Evolutionary conservation across 2,113 vertebrate species (phyloP).

Genomic region (Megaceryle maxima): DNA sequence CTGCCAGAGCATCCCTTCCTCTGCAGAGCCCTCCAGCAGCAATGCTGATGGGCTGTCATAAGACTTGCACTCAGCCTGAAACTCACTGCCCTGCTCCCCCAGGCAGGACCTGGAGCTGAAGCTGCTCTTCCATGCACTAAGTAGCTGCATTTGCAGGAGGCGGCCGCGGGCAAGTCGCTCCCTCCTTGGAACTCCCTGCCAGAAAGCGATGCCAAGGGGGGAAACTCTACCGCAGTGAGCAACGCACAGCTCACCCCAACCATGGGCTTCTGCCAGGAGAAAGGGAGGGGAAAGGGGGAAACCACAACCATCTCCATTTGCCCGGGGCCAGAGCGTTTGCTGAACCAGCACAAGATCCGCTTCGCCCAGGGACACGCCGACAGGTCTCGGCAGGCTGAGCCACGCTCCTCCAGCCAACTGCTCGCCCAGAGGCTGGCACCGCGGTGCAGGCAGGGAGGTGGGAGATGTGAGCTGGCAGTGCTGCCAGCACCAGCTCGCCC

Average conservation of each 20-base stretch:
- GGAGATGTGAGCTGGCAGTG: not conserved
- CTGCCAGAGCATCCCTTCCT: not conserved
- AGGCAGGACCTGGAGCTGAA: not conserved
- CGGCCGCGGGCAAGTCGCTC: not conserved
- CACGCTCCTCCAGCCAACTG: not conserved
- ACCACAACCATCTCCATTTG: slow-evolving; percentile 53
- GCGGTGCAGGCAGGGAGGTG: not conserved
- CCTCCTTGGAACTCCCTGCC: slow-evolving; percentile 29
- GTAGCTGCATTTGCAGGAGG: not conserved
- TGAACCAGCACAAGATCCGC: slow-evolving; percentile 15
- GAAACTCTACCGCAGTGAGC: slow-evolving; percentile 56
- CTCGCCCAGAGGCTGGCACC: not conserved
- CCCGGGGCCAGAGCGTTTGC: slow-evolving; percentile 19
- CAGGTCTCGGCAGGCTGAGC: slow-evolving; percentile 23
- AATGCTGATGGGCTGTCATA: accelerated
- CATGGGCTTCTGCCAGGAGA: slow-evolving; percentile 45
- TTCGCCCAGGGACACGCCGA: not conserved
- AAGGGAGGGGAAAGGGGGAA: slow-evolving; percentile 58
- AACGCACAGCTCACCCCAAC: slow-evolving; percentile 51
- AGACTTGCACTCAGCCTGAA: not conserved
- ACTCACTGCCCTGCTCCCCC: not conserved
- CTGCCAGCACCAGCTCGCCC: not conserved
- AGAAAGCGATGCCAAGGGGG: slow-evolving; percentile 48
- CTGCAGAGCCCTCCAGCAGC: not conserved
- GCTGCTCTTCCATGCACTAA: not conserved